Percentiles rank a stretch among this genome's conserved stretches.
phyloP scores from a whole-genome alignment of 2,888 invertebrate genomes.

The Tiphia femorata region DNA sequence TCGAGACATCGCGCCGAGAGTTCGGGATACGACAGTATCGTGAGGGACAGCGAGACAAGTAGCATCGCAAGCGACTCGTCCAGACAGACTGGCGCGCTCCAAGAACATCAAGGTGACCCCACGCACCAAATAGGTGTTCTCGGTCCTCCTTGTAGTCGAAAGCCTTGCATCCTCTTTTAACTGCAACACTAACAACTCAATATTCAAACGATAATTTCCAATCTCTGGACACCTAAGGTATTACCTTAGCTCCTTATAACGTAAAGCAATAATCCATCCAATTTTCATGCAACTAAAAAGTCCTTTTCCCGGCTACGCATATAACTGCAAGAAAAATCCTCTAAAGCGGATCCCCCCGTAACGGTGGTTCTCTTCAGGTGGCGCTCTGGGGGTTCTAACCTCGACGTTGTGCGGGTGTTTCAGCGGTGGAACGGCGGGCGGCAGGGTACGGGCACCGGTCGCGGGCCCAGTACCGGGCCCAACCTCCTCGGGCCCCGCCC shows the following conservation, averaged over 20 bases:
- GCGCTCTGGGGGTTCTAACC: slow-evolving; percentile 67
- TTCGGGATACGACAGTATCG: slow-evolving; percentile 90
- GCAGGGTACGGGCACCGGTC: slow-evolving; percentile 61
- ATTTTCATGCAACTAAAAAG: no score
- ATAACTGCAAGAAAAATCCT: slow-evolving; percentile 14
- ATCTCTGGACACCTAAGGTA: no score
- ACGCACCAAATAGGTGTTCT: no score
- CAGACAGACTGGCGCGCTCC: slow-evolving; percentile 69
- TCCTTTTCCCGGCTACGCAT: background rate
- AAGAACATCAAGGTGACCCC: slow-evolving; percentile 63
- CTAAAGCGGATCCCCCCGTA: slow-evolving; percentile 55
- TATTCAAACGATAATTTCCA: no score
- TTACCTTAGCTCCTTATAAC: no score
- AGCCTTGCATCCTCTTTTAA: no score
- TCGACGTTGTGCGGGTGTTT: slow-evolving; percentile 69
- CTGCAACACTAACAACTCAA: no score
- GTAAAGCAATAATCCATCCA: no score
- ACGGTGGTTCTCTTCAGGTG: slow-evolving; percentile 66
- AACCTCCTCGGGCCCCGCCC: slow-evolving; percentile 44
- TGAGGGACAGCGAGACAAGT: slow-evolving; percentile 89
- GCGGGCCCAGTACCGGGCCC: slow-evolving; percentile 45
- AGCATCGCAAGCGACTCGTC: slow-evolving; percentile 82
- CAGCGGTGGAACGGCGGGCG: slow-evolving; percentile 66
- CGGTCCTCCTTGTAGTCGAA: no score
- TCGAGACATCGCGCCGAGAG: slow-evolving; percentile 84